These are phyloP conservation scores for Melanophora roralis DNA, from an alignment of 2,888 invertebrate species.

Conservation along the genomic window DNA sequence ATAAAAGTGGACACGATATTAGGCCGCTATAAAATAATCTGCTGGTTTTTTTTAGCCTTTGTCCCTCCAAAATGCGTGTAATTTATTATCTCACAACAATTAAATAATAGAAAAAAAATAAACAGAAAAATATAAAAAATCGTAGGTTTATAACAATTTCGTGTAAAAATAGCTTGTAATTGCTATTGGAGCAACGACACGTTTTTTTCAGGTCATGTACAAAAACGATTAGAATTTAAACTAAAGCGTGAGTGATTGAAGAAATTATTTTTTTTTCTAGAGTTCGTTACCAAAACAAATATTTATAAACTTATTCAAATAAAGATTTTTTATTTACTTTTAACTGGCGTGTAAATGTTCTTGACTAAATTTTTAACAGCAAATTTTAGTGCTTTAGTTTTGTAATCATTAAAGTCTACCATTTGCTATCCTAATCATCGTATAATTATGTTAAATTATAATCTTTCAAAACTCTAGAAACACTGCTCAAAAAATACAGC, in stretches of 20 bases:
- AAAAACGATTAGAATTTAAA: conserved; percentile 15
- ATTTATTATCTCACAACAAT: conserved; percentile 32
- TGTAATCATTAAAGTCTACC: too few relatives aligned
- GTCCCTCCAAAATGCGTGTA: conserved; percentile 43
- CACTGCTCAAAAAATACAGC: too few relatives aligned
- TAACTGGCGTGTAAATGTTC: too few relatives aligned
- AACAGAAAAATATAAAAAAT: neutral
- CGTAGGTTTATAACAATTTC: conserved; percentile 26
- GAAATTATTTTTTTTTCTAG: neutral
- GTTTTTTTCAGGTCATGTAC: conserved; percentile 38
- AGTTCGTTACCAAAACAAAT: neutral
- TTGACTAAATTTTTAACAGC: too few relatives aligned
- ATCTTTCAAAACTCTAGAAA: too few relatives aligned
- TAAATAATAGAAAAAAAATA: neutral
- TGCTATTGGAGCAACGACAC: conserved; percentile 27
- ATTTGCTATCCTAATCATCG: too few relatives aligned
- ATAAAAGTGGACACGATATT: conserved; percentile 15
- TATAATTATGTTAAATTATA: too few relatives aligned
- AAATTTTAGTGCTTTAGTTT: too few relatives aligned
- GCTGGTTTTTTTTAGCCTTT: neutral
- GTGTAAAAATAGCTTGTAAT: conserved; percentile 30
- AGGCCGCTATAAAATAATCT: neutral
- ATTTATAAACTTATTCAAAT: neutral
- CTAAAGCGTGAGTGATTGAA: conserved; percentile 29
- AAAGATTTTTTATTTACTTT: neutral